Percentiles rank a stretch among this genome's conserved stretches.
phyloP scores from a whole-genome alignment of 64 coral and sea anemone genomes.

The Anthopleura sola region DNA sequence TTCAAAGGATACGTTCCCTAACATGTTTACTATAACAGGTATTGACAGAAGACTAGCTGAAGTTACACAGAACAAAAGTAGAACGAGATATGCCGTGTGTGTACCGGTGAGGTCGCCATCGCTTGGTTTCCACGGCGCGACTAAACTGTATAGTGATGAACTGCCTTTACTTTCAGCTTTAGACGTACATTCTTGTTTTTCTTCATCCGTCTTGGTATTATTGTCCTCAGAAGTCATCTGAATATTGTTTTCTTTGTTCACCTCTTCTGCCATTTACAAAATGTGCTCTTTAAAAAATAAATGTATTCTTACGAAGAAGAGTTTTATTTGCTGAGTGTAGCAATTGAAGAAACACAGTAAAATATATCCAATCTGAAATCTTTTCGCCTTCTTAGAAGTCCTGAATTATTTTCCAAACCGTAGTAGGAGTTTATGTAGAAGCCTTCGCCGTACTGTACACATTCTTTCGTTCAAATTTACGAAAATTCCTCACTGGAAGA shows the following conservation, averaged over 20 bases:
- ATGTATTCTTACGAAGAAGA: background rate
- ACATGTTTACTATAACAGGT: background rate
- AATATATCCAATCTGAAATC: background rate
- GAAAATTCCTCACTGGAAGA: background rate
- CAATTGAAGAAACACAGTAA: background rate
- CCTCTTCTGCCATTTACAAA: background rate
- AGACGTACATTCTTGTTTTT: background rate
- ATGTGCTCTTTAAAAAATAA: background rate
- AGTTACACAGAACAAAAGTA: conserved; percentile 8
- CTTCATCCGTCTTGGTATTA: background rate
- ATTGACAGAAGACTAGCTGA: conserved; percentile 36
- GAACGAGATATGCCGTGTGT: conserved; percentile 43
- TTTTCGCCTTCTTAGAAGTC: no score
- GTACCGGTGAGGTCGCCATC: conserved; percentile 27
- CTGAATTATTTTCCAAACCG: no score
- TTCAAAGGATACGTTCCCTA: background rate
- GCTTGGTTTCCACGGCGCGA: conserved; percentile 33
- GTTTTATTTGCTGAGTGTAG: background rate
- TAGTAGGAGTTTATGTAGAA: no score
- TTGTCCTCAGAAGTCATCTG: background rate
- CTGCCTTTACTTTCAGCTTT: background rate
- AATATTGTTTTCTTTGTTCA: background rate
- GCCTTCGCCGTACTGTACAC: background rate
- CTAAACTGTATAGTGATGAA: conserved; percentile 31
- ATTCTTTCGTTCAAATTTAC: background rate